phyloP scores from a whole-genome alignment of 2,888 invertebrate species.

The Glaucopsyche alexis region DNA sequence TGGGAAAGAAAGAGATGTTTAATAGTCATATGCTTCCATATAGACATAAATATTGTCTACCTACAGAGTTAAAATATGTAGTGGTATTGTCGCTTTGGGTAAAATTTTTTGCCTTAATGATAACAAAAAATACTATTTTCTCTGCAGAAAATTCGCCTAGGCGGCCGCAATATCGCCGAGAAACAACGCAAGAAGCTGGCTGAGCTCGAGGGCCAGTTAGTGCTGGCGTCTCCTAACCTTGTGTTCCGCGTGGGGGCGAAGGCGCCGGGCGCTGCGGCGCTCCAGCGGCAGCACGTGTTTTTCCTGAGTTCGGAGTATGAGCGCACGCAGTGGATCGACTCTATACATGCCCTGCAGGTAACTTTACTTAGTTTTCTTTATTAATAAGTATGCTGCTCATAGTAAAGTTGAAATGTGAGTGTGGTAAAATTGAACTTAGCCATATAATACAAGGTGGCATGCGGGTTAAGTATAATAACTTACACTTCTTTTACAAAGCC shows the following conservation, averaged over 20 bases:
- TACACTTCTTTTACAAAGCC: too few species aligned
- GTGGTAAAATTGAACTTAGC: too few species aligned
- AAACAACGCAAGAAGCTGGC: conserved; percentile 94
- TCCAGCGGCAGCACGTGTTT: conserved; percentile 87
- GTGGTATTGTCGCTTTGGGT: too few species aligned
- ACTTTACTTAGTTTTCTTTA: not conserved
- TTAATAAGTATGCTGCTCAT: too few species aligned
- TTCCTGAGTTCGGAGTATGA: conserved; percentile 97
- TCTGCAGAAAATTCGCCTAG: conserved; percentile 80
- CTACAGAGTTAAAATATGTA: too few species aligned
- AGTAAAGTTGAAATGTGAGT: too few species aligned
- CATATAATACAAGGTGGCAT: too few species aligned
- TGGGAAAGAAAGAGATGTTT: too few species aligned
- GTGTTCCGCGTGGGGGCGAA: conserved; percentile 89
- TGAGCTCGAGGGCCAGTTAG: conserved; percentile 93
- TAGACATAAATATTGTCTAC: too few species aligned
- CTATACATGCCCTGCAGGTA: conserved; percentile 90
- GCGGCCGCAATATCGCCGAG: conserved; percentile 83
- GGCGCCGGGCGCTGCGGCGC: conserved; percentile 68
- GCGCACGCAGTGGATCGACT: conserved; percentile 95
- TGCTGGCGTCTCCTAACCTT: conserved; percentile 93
- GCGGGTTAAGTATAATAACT: too few species aligned
- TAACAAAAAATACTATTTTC: not conserved
- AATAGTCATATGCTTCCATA: too few species aligned
- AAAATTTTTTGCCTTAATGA: too few species aligned